Percentiles rank a stretch among this genome's conserved stretches.
phyloP scores from a whole-genome alignment of 2,797 vertebrate species.

The Champsocephalus gunnari region DNA sequence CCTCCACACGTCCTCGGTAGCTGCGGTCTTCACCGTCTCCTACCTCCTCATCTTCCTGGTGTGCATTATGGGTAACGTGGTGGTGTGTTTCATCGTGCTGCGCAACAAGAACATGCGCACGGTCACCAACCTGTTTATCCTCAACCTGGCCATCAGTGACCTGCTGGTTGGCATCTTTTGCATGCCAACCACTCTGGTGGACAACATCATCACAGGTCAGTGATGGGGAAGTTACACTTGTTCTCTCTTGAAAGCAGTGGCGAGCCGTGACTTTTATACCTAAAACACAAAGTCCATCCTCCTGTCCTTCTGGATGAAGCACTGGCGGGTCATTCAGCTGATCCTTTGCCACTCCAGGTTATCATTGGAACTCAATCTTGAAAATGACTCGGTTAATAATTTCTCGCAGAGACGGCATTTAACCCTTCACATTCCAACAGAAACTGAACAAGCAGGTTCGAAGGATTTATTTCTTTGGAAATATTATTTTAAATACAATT shows the following conservation, averaged over 20 bases:
- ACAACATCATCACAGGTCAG: constrained; percentile 94
- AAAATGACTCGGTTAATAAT: no score
- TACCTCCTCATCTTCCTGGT: constrained; percentile 94
- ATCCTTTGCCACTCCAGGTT: no score
- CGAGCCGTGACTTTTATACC: no score
- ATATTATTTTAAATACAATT: no score
- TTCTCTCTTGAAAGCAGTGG: background rate
- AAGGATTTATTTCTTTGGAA: no score
- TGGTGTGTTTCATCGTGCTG: constrained; percentile 90
- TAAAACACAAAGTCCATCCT: no score
- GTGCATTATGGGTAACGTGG: constrained; percentile 92
- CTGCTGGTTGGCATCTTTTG: constrained; percentile 95
- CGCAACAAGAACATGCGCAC: constrained; percentile 90
- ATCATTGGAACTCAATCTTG: no score
- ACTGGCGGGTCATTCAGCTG: no score
- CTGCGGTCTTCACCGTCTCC: constrained; percentile 88
- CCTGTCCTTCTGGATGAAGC: no score
- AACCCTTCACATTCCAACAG: no score
- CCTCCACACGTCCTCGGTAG: constrained; percentile 88
- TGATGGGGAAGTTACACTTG: background rate
- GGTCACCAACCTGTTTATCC: constrained; percentile 94
- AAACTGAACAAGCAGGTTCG: no score
- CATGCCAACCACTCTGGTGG: constrained; percentile 94
- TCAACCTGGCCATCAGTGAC: constrained; percentile 95
- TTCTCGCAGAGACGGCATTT: no score